A percentile compares a stretch with the other conserved stretches of the same genome.
These are phyloP conservation scores for Xanthorhoe designata DNA, from an alignment of 2,888 invertebrate genomes.

Conservation along the genomic window DNA sequence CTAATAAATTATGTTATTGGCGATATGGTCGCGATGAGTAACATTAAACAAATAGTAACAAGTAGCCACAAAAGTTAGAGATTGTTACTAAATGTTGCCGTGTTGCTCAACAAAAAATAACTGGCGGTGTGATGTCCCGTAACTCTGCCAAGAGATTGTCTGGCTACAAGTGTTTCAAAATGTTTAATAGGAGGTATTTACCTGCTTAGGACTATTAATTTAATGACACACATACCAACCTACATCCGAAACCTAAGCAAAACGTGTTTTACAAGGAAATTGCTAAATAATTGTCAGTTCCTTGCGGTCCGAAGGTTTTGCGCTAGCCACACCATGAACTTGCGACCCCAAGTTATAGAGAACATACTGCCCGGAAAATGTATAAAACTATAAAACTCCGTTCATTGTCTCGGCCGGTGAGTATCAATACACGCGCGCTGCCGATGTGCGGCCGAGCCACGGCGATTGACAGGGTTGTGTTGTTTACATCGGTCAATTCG, in stretches of 20 bases:
- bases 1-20: too few species aligned
- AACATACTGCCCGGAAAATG: slow-evolving; percentile 45
- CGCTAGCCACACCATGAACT: slow-evolving; percentile 56
- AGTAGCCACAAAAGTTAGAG: too few species aligned
- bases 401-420: slow-evolving; percentile 23
- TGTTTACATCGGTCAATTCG: slow-evolving; percentile 29
- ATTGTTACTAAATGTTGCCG: too few species aligned
- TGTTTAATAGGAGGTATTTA: too few species aligned
- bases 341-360: slow-evolving; percentile 52
- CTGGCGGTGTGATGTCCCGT: too few species aligned
- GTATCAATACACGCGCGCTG: slow-evolving; percentile 23
- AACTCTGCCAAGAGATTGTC: too few species aligned
- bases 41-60: too few species aligned
- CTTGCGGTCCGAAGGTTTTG: slow-evolving; percentile 52
- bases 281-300: slow-evolving; percentile 45
- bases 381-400: slow-evolving; percentile 31
- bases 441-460: slow-evolving; percentile 17
- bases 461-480: slow-evolving; percentile 26
- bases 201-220: too few species aligned
- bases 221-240: too few species aligned
- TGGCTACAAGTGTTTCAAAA: background rate
- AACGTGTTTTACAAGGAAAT: background rate
- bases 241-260: background rate
- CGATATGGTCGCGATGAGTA: too few species aligned
- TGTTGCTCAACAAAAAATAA: too few species aligned